These are phyloP conservation scores for Byasa hedistus DNA, from an alignment of 2,888 invertebrate species.

Conservation along the genomic window DNA sequence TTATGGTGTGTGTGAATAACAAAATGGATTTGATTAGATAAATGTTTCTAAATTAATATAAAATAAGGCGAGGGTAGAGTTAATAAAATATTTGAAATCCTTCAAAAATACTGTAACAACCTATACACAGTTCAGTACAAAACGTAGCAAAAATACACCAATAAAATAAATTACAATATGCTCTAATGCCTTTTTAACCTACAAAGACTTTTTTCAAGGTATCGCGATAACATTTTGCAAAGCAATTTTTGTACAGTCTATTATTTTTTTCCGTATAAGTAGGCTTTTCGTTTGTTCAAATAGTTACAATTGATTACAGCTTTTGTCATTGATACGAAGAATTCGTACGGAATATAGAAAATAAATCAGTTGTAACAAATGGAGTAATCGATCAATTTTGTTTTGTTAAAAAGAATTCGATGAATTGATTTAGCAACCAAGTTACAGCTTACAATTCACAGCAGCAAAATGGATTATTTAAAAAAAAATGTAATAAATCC, in stretches of 20 bases:
- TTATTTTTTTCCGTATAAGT: conserved; percentile 14
- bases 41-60: not conserved
- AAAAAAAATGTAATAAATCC: not conserved
- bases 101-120: not conserved
- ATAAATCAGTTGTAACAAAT: conserved; percentile 5
- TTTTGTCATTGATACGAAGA: conserved; percentile 1
- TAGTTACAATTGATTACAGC: conserved; percentile 1
- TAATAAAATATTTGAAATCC: not conserved
- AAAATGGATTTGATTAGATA: too few relatives aligned
- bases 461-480: not conserved
- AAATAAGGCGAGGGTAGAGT: not conserved
- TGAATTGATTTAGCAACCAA: not conserved
- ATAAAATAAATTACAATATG: not conserved
- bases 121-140: not conserved
- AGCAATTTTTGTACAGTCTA: not conserved
- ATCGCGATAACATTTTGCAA: too few relatives aligned
- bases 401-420: conserved; percentile 5
- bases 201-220: too few relatives aligned
- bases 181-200: too few relatives aligned
- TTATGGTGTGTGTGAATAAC: too few relatives aligned
- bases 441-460: not conserved
- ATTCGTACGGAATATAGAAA: conserved; percentile 3
- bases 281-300: conserved; percentile 1
- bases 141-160: not conserved
- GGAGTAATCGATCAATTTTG: conserved; percentile 8